Conservation (phyloP, 2,113 vertebrate genomes). For the Coreoperca whiteheadi region DNA sequence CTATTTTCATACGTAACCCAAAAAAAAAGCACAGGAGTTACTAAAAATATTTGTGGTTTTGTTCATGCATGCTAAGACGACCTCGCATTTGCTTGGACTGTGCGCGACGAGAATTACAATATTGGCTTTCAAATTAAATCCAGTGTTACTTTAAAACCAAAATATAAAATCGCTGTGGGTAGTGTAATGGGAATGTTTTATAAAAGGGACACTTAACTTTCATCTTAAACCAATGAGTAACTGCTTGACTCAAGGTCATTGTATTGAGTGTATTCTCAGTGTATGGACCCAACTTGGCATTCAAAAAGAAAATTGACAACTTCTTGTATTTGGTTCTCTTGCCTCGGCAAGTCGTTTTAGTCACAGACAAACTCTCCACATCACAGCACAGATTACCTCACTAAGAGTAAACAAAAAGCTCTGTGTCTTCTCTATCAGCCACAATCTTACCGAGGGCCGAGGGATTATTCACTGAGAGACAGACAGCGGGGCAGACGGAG, state of each 20-base stretch:
- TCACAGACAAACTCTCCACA: conserved; percentile 29
- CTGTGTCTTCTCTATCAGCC: conserved; percentile 4
- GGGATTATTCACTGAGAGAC: conserved; percentile 38
- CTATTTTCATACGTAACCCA: not conserved
- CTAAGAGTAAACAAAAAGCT: conserved; percentile 49
- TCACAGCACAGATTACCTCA: conserved; percentile 40
- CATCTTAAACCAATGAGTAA: not conserved
- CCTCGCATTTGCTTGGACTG: not conserved
- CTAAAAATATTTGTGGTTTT: not conserved
- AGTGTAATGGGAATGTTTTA: too few relatives aligned
- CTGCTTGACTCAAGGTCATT: not conserved
- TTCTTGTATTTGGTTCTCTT: not conserved
- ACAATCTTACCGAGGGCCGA: conserved; percentile 11
- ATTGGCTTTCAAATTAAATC: too few relatives aligned
- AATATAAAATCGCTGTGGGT: too few relatives aligned
- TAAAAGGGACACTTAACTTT: too few relatives aligned
- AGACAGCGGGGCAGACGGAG: conserved; percentile 22
- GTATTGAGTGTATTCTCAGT: not conserved
- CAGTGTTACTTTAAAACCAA: too few relatives aligned
- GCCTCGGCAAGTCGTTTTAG: not conserved
- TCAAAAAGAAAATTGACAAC: not conserved
- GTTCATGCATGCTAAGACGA: not conserved
- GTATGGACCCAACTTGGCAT: not conserved
- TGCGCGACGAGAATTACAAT: not conserved
- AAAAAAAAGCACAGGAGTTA: not conserved